phyloP scores from a whole-genome alignment of 35 echinoderm and acorn worm species.

The Heliocidaris tuberculata region DNA sequence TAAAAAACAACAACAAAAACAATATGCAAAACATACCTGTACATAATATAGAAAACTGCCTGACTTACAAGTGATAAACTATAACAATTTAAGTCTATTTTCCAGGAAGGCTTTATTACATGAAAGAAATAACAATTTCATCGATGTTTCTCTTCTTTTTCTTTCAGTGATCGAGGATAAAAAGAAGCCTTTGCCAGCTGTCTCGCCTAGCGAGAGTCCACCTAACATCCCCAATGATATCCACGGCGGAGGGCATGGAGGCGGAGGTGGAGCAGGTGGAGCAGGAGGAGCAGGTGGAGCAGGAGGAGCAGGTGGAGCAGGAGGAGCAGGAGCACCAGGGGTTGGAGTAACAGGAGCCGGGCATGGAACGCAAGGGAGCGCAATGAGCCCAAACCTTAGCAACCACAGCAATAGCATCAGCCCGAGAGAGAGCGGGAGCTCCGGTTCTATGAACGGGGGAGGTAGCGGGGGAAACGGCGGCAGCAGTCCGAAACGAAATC shows the following conservation, averaged over 20 bases:
- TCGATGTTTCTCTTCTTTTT: not conserved
- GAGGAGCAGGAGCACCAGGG: not conserved
- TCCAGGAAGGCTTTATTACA: too few relatives aligned
- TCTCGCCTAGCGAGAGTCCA: conserved; percentile 4
- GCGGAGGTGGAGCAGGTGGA: not conserved
- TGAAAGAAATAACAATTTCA: not conserved
- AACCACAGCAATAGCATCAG: not conserved
- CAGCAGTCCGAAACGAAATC: conserved; percentile 65
- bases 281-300: not conserved
- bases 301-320: not conserved
- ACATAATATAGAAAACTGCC: too few relatives aligned
- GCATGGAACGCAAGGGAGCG: not conserved
- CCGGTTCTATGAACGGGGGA: not conserved
- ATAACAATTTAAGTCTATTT: too few relatives aligned
- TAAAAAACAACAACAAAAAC: too few relatives aligned
- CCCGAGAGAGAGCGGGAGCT: not conserved
- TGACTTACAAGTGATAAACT: too few relatives aligned
- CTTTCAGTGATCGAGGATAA: conserved; percentile 34
- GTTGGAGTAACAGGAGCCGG: not conserved
- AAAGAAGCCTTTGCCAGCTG: not conserved
- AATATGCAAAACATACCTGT: too few relatives aligned
- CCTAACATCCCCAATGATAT: conserved; percentile 14
- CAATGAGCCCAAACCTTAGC: not conserved
- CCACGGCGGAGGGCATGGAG: conserved; percentile 13
- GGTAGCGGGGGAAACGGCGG: conserved; percentile 18